Evolutionary conservation across 2,113 vertebrate species (phyloP).

Genomic region (Poecilia latipinna): DNA sequence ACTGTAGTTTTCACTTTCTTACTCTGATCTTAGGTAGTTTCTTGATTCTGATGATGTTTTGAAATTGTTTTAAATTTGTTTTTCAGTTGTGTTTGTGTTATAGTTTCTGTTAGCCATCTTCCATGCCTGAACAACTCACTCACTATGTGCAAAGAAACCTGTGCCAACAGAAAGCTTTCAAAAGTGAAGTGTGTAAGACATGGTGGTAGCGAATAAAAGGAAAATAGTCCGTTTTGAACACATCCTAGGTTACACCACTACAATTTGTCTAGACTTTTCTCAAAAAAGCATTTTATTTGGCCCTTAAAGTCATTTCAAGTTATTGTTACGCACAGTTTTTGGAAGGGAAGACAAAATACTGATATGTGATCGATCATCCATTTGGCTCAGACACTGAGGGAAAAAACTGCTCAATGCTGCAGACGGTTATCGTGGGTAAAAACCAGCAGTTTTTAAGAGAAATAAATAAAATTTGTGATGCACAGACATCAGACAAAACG

Average conservation of each 20-base stretch:
- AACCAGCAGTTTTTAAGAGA: too few relatives aligned
- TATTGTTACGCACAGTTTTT: not conserved
- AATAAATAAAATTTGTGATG: too few relatives aligned
- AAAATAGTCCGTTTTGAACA: not conserved
- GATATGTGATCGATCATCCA: not conserved
- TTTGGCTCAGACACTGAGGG: not conserved
- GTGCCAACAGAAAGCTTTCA: too few relatives aligned
- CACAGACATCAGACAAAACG: not conserved
- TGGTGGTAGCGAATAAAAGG: not conserved
- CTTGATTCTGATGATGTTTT: too few relatives aligned
- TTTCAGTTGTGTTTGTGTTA: too few relatives aligned
- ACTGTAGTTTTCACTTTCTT: too few relatives aligned
- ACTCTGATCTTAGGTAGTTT: too few relatives aligned
- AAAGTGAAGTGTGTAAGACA: not conserved
- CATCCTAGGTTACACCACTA: not conserved
- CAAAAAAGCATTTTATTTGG: not conserved
- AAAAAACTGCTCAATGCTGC: not conserved
- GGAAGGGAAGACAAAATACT: not conserved
- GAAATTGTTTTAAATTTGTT: too few relatives aligned
- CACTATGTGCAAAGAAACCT: too few relatives aligned
- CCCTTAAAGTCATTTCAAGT: not conserved
- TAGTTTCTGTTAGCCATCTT: too few relatives aligned
- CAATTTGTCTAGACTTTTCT: too few relatives aligned
- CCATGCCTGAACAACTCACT: not conserved
- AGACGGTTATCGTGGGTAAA: not conserved